Conservation (phyloP, 2,888 invertebrate genomes). For the Drosophila merina region DNA sequence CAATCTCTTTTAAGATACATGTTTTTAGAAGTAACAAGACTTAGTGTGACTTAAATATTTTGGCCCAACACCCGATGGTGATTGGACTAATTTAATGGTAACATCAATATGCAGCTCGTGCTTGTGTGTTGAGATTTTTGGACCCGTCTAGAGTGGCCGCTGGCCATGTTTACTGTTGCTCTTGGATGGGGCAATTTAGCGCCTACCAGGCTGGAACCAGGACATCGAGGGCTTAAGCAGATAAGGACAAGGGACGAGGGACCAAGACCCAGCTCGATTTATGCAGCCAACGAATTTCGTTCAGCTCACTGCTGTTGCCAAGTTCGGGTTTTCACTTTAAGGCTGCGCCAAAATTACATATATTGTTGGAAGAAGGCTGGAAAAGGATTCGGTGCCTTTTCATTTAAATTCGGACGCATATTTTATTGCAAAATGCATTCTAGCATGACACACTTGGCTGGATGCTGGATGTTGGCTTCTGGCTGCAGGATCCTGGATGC, state of each 20-base stretch:
- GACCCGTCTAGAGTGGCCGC: constrained; percentile 46
- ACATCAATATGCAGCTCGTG: constrained; percentile 34
- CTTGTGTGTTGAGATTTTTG: constrained; percentile 44
- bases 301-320: constrained; percentile 48
- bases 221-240: constrained; percentile 40
- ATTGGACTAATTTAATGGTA: constrained; percentile 51
- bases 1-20: too few species aligned
- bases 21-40: not conserved
- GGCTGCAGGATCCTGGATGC: constrained; percentile 21
- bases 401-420: constrained; percentile 74
- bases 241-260: constrained; percentile 49
- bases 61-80: constrained; percentile 39
- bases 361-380: constrained; percentile 8
- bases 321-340: constrained; percentile 48
- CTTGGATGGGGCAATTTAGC: constrained; percentile 61
- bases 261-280: constrained; percentile 60
- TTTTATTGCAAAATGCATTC: constrained; percentile 66
- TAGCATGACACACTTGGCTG: constrained; percentile 50
- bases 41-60: not conserved
- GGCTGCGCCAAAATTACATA: constrained; percentile 21
- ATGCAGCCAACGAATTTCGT: constrained; percentile 53
- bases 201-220: constrained; percentile 44
- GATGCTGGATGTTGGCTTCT: constrained; percentile 19
- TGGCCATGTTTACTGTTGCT: constrained; percentile 38
- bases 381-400: constrained; percentile 42